These are phyloP conservation scores for Podarcis muralis DNA, from an alignment of 2,113 vertebrate species.

Conservation along the genomic window DNA sequence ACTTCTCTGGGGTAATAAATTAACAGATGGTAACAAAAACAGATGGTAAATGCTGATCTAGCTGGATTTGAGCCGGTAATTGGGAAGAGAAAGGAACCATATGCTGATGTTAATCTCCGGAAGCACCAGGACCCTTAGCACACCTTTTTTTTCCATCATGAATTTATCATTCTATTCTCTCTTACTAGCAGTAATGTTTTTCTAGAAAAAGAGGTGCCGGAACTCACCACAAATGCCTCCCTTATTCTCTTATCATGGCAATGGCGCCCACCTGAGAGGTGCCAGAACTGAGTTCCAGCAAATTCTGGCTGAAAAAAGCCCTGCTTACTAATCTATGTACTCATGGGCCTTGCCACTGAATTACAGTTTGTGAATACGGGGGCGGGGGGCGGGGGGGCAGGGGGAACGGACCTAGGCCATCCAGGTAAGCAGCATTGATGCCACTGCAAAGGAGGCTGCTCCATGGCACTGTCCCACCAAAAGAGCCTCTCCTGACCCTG, in stretches of 20 bases:
- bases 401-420: too few relatives aligned
- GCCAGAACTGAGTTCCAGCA: too few relatives aligned
- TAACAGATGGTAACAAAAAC: conserved; percentile 54
- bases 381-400: too few relatives aligned
- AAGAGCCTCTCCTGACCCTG: background rate
- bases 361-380: background rate
- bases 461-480: too few relatives aligned
- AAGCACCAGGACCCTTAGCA: conserved; percentile 47
- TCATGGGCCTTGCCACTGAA: background rate
- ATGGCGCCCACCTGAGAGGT: too few relatives aligned
- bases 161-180: conserved; percentile 41
- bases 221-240: too few relatives aligned
- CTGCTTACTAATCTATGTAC: background rate
- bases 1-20: conserved; percentile 47
- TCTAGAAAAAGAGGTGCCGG: too few relatives aligned
- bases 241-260: too few relatives aligned
- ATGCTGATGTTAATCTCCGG: conserved; percentile 58
- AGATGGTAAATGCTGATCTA: conserved; percentile 51
- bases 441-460: too few relatives aligned
- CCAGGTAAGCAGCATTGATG: background rate
- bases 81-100: conserved; percentile 63
- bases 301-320: too few relatives aligned
- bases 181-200: background rate
- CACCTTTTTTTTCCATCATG: conserved; percentile 49
- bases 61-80: conserved; percentile 63